Conservation (phyloP, 2,797 vertebrate species). For the Syndactyla subalaris region DNA sequence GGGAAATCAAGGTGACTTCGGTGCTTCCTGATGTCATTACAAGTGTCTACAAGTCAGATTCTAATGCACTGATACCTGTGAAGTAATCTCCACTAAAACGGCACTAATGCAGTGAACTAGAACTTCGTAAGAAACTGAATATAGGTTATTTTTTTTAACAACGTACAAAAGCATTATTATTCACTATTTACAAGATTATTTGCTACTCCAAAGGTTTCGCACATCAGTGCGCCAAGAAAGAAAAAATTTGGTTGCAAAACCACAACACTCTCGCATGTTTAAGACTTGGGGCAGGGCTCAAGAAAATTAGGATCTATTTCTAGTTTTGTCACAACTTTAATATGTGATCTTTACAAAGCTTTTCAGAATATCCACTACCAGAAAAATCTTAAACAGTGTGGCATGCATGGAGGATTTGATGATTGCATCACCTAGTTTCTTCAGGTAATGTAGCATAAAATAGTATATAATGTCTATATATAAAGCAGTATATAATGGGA, state of each 20-base stretch:
- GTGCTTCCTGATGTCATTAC: not conserved
- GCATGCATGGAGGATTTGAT: not conserved
- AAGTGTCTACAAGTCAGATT: not conserved
- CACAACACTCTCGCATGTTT: not conserved
- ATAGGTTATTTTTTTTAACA: not conserved
- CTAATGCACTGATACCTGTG: not conserved
- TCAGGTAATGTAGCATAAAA: not conserved
- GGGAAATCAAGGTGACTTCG: constrained; percentile 20
- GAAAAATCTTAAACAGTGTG: not conserved
- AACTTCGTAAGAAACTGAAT: not conserved
- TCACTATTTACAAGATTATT: not conserved
- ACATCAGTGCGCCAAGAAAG: not conserved
- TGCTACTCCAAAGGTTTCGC: not conserved
- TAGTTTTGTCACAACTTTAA: not conserved
- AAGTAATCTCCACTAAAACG: not conserved
- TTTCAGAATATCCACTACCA: not conserved
- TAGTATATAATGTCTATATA: not conserved
- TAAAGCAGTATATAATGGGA: not conserved
- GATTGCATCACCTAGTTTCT: not conserved
- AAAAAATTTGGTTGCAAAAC: not conserved
- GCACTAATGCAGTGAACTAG: not conserved
- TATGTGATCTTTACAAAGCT: not conserved
- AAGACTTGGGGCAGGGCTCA: not conserved
- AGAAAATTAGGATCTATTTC: not conserved
- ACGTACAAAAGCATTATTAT: not conserved